These are phyloP conservation scores for Oryzias celebensis DNA, from an alignment of 2,113 vertebrate species.

Conservation along the genomic window DNA sequence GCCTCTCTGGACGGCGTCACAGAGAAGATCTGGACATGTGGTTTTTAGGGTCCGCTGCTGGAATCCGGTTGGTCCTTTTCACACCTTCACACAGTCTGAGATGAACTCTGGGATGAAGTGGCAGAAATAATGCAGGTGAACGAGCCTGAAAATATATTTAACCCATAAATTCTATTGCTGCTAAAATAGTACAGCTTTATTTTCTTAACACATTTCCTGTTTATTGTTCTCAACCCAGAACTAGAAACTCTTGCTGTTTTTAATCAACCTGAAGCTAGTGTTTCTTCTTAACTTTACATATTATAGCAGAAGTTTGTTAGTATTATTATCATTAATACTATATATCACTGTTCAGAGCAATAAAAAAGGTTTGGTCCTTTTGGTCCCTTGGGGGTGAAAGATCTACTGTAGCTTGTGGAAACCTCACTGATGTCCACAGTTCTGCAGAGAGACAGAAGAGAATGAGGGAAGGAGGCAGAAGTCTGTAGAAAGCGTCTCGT, in stretches of 20 bases:
- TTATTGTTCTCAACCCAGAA: slow-evolving; percentile 80
- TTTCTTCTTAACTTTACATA: slow-evolving; percentile 78
- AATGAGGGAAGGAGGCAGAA: slow-evolving; percentile 76
- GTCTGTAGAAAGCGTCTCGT: slow-evolving; percentile 74
- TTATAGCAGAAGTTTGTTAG: slow-evolving; percentile 80
- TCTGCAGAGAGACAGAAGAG: slow-evolving; percentile 75
- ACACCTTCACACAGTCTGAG: slow-evolving; percentile 50
- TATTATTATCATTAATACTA: slow-evolving; percentile 82
- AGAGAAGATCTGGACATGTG: slow-evolving; percentile 12
- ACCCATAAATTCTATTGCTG: slow-evolving; percentile 79
- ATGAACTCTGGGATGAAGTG: slow-evolving; percentile 54
- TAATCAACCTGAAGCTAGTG: slow-evolving; percentile 81
- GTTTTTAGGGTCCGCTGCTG: no score
- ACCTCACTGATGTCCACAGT: slow-evolving; percentile 78
- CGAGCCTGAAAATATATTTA: slow-evolving; percentile 74
- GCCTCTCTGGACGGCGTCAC: slow-evolving; percentile 48
- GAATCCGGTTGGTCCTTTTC: not conserved
- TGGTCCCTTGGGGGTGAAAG: slow-evolving; percentile 83
- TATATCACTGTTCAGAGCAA: slow-evolving; percentile 82
- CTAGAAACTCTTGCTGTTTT: slow-evolving; percentile 65
- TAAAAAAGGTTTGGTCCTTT: slow-evolving; percentile 87
- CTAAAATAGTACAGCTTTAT: slow-evolving; percentile 82
- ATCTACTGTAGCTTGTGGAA: slow-evolving; percentile 79
- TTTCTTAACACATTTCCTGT: slow-evolving; percentile 65
- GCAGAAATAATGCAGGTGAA: slow-evolving; percentile 66